Conservation (phyloP, 2,797 vertebrate species). For the Lateolabrax maculatus region DNA sequence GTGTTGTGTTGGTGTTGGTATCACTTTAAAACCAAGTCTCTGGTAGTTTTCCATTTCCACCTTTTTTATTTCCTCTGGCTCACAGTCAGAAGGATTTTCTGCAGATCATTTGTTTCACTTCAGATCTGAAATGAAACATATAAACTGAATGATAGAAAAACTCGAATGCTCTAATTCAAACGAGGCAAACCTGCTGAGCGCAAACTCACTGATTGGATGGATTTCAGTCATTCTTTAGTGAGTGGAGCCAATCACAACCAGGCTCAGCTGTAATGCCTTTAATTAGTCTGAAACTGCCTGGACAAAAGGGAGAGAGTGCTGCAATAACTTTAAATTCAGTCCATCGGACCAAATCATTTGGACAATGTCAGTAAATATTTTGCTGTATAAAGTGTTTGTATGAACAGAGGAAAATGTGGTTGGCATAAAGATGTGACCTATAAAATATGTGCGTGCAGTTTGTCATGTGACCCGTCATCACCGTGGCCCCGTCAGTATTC, state of each 20-base stretch:
- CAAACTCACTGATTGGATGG: conserved; percentile 28
- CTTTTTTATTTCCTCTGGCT: conserved; percentile 29
- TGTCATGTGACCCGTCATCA: background rate
- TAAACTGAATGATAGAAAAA: conserved; percentile 19
- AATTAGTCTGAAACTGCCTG: conserved; percentile 36
- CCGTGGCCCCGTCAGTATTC: background rate
- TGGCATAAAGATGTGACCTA: conserved; percentile 14
- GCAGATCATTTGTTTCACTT: conserved; percentile 29
- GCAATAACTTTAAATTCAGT: background rate
- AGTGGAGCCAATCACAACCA: conserved; percentile 22
- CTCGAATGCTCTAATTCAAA: conserved; percentile 20
- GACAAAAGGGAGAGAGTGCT: background rate
- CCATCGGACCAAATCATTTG: background rate
- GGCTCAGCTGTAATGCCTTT: conserved; percentile 19
- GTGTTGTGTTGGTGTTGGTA: background rate
- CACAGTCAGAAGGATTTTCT: background rate
- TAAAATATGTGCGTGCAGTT: conserved; percentile 10
- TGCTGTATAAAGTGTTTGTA: accelerated
- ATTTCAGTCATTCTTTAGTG: conserved; percentile 21
- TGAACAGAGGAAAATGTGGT: background rate
- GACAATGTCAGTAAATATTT: conserved; percentile 1
- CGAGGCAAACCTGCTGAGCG: conserved; percentile 34
- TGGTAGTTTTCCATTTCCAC: conserved; percentile 11
- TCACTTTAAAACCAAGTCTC: background rate
- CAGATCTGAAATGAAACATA: conserved; percentile 29